phyloP scores from a whole-genome alignment of 1,140 invertebrate genomes.

The Cotesia glomerata region DNA sequence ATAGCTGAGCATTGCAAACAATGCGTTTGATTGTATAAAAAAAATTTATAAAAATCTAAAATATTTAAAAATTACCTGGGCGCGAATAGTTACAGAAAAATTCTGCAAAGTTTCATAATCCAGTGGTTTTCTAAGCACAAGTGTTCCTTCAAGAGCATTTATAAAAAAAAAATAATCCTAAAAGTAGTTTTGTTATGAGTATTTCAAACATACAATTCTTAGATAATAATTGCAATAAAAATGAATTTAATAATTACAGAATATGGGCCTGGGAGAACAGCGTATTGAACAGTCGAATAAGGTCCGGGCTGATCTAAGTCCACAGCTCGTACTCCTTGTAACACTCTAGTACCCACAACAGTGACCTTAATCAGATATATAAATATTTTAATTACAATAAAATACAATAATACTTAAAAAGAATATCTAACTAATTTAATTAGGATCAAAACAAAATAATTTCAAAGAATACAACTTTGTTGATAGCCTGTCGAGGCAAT shows the following conservation, averaged over 20 bases:
- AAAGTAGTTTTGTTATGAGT: constrained; percentile 33
- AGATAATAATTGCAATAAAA: constrained; percentile 6
- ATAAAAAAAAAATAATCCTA: constrained; percentile 83
- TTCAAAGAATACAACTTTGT: no score
- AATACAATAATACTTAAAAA: no score
- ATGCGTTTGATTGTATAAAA: no score
- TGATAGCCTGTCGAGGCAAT: no score
- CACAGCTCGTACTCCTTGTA: constrained; percentile 77
- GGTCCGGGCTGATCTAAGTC: constrained; percentile 89
- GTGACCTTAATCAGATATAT: constrained; percentile 67
- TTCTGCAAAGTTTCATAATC: constrained; percentile 84
- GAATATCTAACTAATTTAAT: no score
- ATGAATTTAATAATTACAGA: constrained; percentile 65
- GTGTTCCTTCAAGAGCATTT: constrained; percentile 84
- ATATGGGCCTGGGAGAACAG: constrained; percentile 77
- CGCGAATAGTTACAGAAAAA: constrained; percentile 81
- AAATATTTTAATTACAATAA: not conserved
- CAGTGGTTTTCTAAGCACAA: constrained; percentile 79
- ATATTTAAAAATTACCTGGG: constrained; percentile 62
- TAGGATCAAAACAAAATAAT: no score
- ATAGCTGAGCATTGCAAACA: no score
- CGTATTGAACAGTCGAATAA: constrained; percentile 87
- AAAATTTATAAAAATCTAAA: no score
- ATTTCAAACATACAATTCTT: constrained; percentile 10
- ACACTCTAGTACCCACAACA: constrained; percentile 78